Evolutionary conservation across 2,888 invertebrate species (phyloP).

Genomic region (Amiota communis): DNA sequence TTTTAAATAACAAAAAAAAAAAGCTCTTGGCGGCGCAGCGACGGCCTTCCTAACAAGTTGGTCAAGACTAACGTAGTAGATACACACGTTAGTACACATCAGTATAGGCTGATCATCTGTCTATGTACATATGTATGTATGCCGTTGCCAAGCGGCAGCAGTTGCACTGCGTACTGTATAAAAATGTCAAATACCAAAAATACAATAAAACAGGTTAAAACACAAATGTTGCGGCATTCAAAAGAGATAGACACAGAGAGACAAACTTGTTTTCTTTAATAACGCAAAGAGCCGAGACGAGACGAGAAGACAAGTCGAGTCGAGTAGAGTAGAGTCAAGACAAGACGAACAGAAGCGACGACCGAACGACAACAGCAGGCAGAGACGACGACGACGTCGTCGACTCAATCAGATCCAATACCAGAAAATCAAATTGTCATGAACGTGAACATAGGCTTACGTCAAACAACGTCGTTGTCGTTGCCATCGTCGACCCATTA

Average conservation of each 20-base stretch:
- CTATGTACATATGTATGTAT: neutral
- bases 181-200: conserved; percentile 29
- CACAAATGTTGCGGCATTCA: conserved; percentile 58
- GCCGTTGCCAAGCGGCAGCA: conserved; percentile 57
- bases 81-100: neutral
- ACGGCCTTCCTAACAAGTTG: conserved; percentile 50
- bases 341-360: neutral
- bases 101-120: neutral
- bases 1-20: no score
- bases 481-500: no score
- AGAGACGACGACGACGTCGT: neutral
- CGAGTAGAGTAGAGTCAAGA: neutral
- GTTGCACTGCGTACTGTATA: conserved; percentile 26
- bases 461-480: neutral
- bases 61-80: conserved; percentile 3
- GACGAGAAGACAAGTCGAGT: neutral
- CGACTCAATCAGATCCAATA: conserved; percentile 1
- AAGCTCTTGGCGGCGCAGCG: neutral
- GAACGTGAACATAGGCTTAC: conserved; percentile 15
- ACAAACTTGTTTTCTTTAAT: conserved; percentile 23
- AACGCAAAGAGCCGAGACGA: neutral
- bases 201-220: conserved; percentile 63
- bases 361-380: no score
- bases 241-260: neutral
- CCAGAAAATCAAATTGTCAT: conserved; percentile 19